phyloP scores from a whole-genome alignment of 2,113 vertebrate species.

The Xenotilapia caudafasciata region DNA sequence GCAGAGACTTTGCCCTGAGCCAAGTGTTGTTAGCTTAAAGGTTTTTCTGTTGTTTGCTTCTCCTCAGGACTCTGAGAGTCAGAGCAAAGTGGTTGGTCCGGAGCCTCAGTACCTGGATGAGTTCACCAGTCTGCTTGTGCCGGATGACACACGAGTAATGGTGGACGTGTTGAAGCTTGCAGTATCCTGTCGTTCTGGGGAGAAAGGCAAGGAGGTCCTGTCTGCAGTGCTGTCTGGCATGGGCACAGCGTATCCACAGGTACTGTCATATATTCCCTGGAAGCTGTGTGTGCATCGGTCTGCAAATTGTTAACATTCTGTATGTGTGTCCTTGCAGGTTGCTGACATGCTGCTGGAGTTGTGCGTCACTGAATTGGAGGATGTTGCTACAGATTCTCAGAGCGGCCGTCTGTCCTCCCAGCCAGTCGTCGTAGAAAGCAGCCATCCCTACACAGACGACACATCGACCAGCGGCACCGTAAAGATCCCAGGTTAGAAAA shows the following conservation, averaged over 20 bases:
- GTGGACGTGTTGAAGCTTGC: slow-evolving; percentile 94
- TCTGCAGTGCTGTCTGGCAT: slow-evolving; percentile 94
- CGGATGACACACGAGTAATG: slow-evolving; percentile 91
- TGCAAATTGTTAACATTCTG: neutral
- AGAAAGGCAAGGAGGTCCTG: slow-evolving; percentile 89
- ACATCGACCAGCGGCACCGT: slow-evolving; percentile 96
- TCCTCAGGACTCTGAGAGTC: slow-evolving; percentile 87
- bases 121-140: slow-evolving; percentile 88
- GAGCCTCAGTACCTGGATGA: slow-evolving; percentile 95
- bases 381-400: slow-evolving; percentile 95
- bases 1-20: neutral
- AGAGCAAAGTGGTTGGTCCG: slow-evolving; percentile 84
- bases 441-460: slow-evolving; percentile 96
- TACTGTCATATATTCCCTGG: neutral
- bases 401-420: slow-evolving; percentile 94
- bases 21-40: neutral
- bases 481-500: slow-evolving; percentile 87
- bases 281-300: rapidly evolving
- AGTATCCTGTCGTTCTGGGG: slow-evolving; percentile 87
- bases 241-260: slow-evolving; percentile 96
- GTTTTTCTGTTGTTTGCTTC: neutral
- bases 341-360: slow-evolving; percentile 94
- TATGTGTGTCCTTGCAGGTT: slow-evolving; percentile 70
- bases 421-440: slow-evolving; percentile 96
- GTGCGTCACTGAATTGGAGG: slow-evolving; percentile 94